Base-by-base conservation (phyloP, 1,140 invertebrate genomes). In the Apis dorsata region DNA sequence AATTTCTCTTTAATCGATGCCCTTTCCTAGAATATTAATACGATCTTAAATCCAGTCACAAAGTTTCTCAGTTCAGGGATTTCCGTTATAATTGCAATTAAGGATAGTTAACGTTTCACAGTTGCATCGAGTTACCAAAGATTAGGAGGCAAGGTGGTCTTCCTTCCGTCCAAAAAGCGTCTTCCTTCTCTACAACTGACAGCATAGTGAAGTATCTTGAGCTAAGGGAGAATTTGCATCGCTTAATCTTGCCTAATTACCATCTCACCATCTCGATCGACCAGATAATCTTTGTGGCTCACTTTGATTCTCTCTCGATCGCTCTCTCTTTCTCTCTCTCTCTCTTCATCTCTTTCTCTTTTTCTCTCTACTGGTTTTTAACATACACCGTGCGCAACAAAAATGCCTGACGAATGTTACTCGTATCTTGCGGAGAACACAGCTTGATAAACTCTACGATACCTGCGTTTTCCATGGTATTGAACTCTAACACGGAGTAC, bases 21-120 rank as follows among this genome's bases (percentile, higher is more conserved):
- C 24, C 55, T 11, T 34, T 77, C 24, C 10, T 15, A 9, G 66
- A 71, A 63, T 77, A 77, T 82, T 70, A 60, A 77, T 55, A 60
- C 44, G 49, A 51, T 24, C 24, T 21, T 15, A 7, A 57, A 74
- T 12, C n/a, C 21, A 17, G 28, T 15, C 51, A 15, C 21, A 5
- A 74, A 79, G 85, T 86, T 83, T 68, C 66, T 53, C 71, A 60
- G 59, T 49, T 19, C 49, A 55, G 75, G 71, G 57, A 83, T 86
- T 86, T 68, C 71, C 66, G 19, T 51, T 60, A 62, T 87, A 83
- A 87, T 87, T 84, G 85, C 79, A 86, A 87, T 87, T 86, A 87
- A 60, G 73, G 81, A 80, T 65, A 87, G 81, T 87, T 87, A 86
- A 84, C 76, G 72, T 81, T 82, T 73, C 71, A 85, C 57, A 65